Evolutionary conservation across 2,888 invertebrate genomes (phyloP).

Genomic region (Camptogramma bilineatum): DNA sequence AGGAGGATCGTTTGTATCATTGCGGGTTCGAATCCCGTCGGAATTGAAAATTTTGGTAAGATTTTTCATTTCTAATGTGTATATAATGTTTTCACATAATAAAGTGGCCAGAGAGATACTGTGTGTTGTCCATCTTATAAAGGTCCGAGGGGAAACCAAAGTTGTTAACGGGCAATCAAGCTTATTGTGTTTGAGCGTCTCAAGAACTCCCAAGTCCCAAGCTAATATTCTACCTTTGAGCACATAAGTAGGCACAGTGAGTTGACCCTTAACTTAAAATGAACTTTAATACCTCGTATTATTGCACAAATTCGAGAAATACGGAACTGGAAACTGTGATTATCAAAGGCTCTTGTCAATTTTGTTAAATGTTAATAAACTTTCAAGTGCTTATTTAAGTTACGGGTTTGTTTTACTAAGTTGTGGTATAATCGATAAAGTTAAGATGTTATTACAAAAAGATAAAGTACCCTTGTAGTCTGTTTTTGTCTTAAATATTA

Average conservation of each 20-base stretch:
- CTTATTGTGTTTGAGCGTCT: slow-evolving; percentile 18
- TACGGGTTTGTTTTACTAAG: neutral
- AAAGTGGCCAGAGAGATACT: neutral
- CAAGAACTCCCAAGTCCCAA: slow-evolving; percentile 5
- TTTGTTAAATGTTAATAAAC: neutral
- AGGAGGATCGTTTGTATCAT: too few relatives aligned
- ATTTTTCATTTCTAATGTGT: neutral
- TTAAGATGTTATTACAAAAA: neutral
- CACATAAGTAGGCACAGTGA: neutral
- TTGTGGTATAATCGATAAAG: neutral
- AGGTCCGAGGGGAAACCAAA: slow-evolving; percentile 17
- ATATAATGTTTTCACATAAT: neutral
- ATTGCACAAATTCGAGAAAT: neutral
- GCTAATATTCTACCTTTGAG: slow-evolving; percentile 11
- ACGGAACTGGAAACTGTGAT: neutral
- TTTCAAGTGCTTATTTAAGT: neutral
- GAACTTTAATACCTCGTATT: neutral
- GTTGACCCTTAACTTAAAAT: neutral
- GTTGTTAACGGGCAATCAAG: slow-evolving; percentile 25
- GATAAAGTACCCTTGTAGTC: neutral
- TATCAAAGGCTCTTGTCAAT: neutral
- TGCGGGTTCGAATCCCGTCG: too few relatives aligned
- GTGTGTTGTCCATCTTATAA: slow-evolving; percentile 17
- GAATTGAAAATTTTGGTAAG: too few relatives aligned
- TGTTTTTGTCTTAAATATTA: neutral